Conservation (phyloP, 92 coral and sea anemone species). For the Nematostella vectensis region DNA sequence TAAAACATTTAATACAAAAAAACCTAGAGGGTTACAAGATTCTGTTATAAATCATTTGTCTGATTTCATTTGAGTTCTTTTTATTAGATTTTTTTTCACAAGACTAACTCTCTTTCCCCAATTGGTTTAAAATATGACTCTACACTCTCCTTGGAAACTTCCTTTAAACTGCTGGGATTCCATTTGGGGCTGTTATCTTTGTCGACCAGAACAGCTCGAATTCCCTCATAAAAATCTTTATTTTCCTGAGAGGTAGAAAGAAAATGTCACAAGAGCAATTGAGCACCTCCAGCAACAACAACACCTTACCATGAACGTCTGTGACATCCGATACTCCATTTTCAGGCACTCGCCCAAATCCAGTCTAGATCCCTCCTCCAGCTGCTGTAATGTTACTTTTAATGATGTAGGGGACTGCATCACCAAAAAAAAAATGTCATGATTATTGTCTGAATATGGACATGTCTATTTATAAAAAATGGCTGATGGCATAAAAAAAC, state of each 20-base stretch:
- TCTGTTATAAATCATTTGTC: too few relatives aligned
- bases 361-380: constrained; percentile 68
- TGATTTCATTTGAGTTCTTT: too few relatives aligned
- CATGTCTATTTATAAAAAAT: too few relatives aligned
- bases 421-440: not conserved
- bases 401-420: constrained; percentile 85
- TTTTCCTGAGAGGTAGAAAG: constrained; percentile 47
- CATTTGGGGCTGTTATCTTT: constrained; percentile 86
- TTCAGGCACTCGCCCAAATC: constrained; percentile 76
- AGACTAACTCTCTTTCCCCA: constrained; percentile 70
- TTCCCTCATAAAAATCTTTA: constrained; percentile 94
- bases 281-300: too few relatives aligned
- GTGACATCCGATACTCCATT: constrained; percentile 87
- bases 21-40: too few relatives aligned
- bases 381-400: constrained; percentile 80
- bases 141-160: constrained; percentile 76
- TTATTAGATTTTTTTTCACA: too few relatives aligned
- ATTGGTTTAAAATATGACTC: constrained; percentile 70
- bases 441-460: too few relatives aligned
- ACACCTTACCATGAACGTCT: constrained; percentile 80
- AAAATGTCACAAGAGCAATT: too few relatives aligned
- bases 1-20: too few relatives aligned
- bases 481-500: too few relatives aligned
- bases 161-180: constrained; percentile 56
- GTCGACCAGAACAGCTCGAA: constrained; percentile 93